These are phyloP conservation scores for Melanotaenia parkinsoni DNA, from an alignment of 2,797 vertebrate species.

Conservation along the genomic window DNA sequence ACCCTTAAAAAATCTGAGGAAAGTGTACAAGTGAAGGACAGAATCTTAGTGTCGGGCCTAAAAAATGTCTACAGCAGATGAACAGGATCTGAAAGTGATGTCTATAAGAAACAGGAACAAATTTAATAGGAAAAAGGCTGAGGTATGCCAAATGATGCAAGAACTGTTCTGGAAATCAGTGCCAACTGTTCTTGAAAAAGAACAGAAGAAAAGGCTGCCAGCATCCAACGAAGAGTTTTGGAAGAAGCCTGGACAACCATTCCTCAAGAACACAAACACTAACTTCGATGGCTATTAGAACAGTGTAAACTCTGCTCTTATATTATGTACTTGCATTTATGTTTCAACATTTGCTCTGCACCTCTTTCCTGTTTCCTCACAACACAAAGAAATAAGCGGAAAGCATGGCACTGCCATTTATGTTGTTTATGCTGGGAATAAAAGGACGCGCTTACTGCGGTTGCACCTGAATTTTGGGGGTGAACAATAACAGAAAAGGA, in stretches of 20 bases:
- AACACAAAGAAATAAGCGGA: background rate
- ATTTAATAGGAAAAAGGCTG: background rate
- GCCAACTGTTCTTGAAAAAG: too few species aligned
- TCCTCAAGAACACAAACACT: too few species aligned
- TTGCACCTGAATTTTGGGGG: conserved; percentile 30
- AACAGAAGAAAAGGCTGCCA: too few species aligned
- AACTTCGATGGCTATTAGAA: too few species aligned
- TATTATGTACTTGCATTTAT: too few species aligned
- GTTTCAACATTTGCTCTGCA: background rate
- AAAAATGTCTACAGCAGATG: background rate
- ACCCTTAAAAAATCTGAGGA: background rate
- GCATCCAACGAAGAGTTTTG: too few species aligned
- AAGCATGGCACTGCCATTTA: background rate
- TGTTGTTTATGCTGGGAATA: background rate
- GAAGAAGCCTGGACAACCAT: too few species aligned
- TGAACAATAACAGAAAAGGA: conserved; percentile 29
- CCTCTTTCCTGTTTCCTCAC: background rate
- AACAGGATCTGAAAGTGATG: background rate
- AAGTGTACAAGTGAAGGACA: background rate
- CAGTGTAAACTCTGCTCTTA: too few species aligned
- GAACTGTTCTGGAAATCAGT: background rate
- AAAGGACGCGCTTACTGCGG: background rate
- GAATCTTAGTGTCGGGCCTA: too few species aligned
- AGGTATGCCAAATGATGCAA: background rate
- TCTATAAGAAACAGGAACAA: background rate